phyloP scores from a whole-genome alignment of 2,888 invertebrate species.

The Emesis russula region DNA sequence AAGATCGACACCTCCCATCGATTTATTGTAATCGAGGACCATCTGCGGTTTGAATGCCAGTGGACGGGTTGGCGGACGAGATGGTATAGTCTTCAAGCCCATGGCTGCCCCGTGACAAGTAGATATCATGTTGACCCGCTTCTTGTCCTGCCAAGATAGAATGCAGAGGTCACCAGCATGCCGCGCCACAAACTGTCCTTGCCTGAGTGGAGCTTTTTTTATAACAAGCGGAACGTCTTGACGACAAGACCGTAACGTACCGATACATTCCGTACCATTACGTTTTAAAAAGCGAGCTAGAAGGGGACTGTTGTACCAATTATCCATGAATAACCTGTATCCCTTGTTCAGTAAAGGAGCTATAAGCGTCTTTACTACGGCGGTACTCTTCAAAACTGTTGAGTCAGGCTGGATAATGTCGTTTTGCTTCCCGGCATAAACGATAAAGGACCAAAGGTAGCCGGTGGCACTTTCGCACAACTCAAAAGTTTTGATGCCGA shows the following conservation, averaged over 20 bases:
- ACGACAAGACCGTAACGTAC: slow-evolving; percentile 46
- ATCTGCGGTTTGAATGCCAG: not conserved
- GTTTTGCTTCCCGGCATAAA: slow-evolving; percentile 35
- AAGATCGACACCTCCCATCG: slow-evolving; percentile 41
- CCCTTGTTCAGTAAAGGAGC: slow-evolving; percentile 65
- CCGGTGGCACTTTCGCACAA: slow-evolving; percentile 78
- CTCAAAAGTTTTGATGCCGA: slow-evolving; percentile 83
- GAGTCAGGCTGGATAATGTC: too few relatives aligned
- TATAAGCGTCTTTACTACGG: slow-evolving; percentile 29
- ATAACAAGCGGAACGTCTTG: slow-evolving; percentile 8
- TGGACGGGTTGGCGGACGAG: not conserved
- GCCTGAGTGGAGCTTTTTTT: not conserved
- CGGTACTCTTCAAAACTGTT: not conserved
- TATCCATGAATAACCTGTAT: slow-evolving; percentile 44
- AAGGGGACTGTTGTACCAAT: slow-evolving; percentile 63
- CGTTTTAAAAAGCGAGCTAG: slow-evolving; percentile 61
- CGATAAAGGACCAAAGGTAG: slow-evolving; percentile 62
- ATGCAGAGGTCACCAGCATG: not conserved
- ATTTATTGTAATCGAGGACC: not conserved
- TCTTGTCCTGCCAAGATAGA: not conserved
- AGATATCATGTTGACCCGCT: not conserved
- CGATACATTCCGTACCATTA: slow-evolving; percentile 65
- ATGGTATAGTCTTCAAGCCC: not conserved
- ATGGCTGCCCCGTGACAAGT: slow-evolving; percentile 13
- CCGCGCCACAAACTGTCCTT: not conserved